phyloP scores from a whole-genome alignment of 1,140 invertebrate genomes.

The Scaptodrosophila lebanonensis region DNA sequence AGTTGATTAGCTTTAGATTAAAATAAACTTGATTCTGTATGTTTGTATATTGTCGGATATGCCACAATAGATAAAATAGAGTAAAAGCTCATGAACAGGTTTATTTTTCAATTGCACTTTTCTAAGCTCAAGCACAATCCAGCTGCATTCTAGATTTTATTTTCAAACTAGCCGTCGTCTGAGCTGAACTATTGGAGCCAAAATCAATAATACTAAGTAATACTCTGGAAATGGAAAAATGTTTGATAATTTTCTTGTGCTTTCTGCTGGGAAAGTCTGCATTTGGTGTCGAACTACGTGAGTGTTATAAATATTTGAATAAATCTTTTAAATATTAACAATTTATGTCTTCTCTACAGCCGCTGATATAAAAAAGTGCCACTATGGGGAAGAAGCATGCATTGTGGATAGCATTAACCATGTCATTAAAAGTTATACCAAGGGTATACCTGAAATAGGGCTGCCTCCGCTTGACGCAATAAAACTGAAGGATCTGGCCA shows the following conservation, averaged over 20 bases:
- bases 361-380: constrained; percentile 41
- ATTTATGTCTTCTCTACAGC: constrained; percentile 22
- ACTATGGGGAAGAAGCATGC: constrained; percentile 33
- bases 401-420: constrained; percentile 37
- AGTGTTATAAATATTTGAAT: background rate
- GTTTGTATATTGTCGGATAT: too few species aligned
- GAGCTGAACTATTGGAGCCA: too few species aligned
- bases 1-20: too few species aligned
- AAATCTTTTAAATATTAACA: background rate
- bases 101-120: too few species aligned
- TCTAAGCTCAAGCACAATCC: too few species aligned
- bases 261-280: background rate
- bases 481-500: background rate
- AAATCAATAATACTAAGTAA: too few species aligned
- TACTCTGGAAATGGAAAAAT: too few species aligned
- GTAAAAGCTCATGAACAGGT: too few species aligned
- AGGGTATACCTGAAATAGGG: constrained; percentile 49
- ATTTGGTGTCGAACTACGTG: constrained; percentile 14
- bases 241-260: constrained; percentile 5
- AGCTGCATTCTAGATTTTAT: too few species aligned
- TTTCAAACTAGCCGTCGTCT: too few species aligned
- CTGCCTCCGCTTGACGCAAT: constrained; percentile 25
- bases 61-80: too few species aligned
- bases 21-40: too few species aligned
- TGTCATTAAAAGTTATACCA: constrained; percentile 35